Evolutionary conservation across 1,140 invertebrate genomes (phyloP), one percentile per base, ranked within the genome.

Genomic region (Drosophila rhopaloa): DNA sequence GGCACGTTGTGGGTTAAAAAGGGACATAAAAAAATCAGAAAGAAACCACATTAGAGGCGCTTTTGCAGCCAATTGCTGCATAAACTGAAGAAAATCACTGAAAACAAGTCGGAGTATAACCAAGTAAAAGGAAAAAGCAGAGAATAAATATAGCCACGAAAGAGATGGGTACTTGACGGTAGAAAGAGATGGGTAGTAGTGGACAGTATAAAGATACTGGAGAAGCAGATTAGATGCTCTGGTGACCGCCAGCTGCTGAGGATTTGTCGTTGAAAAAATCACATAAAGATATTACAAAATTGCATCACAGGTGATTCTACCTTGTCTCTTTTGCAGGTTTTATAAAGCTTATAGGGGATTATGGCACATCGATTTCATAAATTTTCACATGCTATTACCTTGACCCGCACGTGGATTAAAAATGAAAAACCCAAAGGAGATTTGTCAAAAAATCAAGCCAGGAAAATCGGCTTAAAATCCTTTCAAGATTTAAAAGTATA

Each of bases 1-100:
- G 29, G 8, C 29, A 50, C 41, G 46, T 14, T 14, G 58, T 58
- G 54, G 54, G 19, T 44, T 57, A 38, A 60, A 37, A 48, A 19
- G 41, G 35, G 35, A 14, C 7, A 29, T 24, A 16, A 35, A 32
- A 37, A 43, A 24, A 29, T 32, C 40, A 27, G 40, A 27, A 65
- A 27, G 61, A 61, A 41, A 46, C 53, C 54, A 58, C 56, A 78
- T 78, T 78, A 71, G 56, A 59, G 58, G 50, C 54, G 38, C 76
- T 62, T 63, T 78, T 37, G 55, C 13, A 79, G 66, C 47, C 76
- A 78, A 78, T 79, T 79, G 57, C 58, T 59, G 66, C 76, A 47
- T 55, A 41, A 66, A 79, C 72, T 32, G 63, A 37, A 29, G 41
- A 41, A 72, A 79, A 79, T 79, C 66, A 72, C 75, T 78, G 60